Base-by-base conservation (phyloP, 2,797 vertebrate genomes). In the Mallotus villosus region DNA sequence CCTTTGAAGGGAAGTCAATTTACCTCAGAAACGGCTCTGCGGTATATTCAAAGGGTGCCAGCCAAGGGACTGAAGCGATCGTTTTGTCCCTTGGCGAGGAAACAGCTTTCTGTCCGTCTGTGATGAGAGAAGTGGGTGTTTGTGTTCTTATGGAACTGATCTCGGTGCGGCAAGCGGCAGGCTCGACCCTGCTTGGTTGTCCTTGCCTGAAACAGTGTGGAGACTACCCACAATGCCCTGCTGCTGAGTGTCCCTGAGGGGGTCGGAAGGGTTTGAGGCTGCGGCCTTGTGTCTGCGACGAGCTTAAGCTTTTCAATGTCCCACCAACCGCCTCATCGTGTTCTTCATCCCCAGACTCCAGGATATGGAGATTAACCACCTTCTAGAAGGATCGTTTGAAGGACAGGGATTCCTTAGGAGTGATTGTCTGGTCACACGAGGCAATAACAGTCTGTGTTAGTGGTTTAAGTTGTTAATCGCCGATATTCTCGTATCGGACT, bases 1-100 rank as follows among this genome's bases (percentile, higher is more conserved):
- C n/a, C 34, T 12, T 64, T 19, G 22, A 34, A 64, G 32, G 34
- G n/a, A 64, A 64, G 34, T 32, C 63, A 46, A 27, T 67, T 67
- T 7, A 27, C 22, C 29, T 6, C 63, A 24, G 49, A 8, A 53
- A 51, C 24, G 19, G 16, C 41, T 41, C 21, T 53, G 65, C 65
- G 11, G 65, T 53, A 27, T 49, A 53, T 67, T 49, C 46, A 67
- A 51, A 29, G 46, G 46, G 65, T 29, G 46, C 22, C 37, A 11
- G 37, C 37, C 11, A 29, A n/a, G 51, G 24, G 2, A 25, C 58
- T 60, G 58, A 22, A 27, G 65, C 7, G 6, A 17, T 11, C 46
- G 46, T 5, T 51, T 22, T 67, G 64, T 49, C 6, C 21, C n/a
- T 37, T 37, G 7, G 14, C 21, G 37, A 58, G 55, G 55, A 58